Evolutionary conservation across 2,888 invertebrate species (phyloP), one percentile per base, ranked within the genome.

Genomic region (Tetragnatha montana): DNA sequence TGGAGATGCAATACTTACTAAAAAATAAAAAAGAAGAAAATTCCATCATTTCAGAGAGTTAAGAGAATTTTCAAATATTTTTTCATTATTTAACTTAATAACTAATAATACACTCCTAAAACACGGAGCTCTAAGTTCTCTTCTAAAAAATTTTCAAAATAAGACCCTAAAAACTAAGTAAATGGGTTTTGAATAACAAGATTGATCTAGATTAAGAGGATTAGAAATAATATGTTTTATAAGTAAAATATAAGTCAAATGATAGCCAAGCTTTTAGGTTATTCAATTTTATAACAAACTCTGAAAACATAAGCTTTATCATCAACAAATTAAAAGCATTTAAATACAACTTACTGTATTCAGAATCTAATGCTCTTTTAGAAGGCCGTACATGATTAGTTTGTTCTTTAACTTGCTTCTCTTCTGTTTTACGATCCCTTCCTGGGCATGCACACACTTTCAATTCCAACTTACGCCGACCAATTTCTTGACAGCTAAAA

Each of bases 401-500:
- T 8, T 19, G 12, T 22, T 10, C n/a, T 0, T 6, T 12, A 0
- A 73, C 0, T n/a, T 81, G 84, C 14, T 80, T 92, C 68, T 96
- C 96, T 83, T 96, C 96, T 81, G 95, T 95, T 51, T 94, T 94
- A 92, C 96, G 95, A 92, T 97, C 97, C 0, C 97, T 94, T 14
- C 96, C 95, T 0, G 96, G 96, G 92, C 97, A 97, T 0, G 96
- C 96, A 93, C 97, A 97, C n/a, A 96, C 95, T 78, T 96, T 94
- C 0, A 96, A 95, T n/a, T 95, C 95, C 0, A 94, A 50, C 49
- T 79, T 84, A n/a, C 75, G 70, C 7, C 88, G 76, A 7, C 88
- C 91, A 10, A 91, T 47, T 2, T 82, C 82, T 73, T 75, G 22
- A n/a, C 71, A 74, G 1, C 91, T 90, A 51, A 73, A 71, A 71